phyloP scores from a whole-genome alignment of 2,888 invertebrate genomes.

The Andrena chrysosceles region DNA sequence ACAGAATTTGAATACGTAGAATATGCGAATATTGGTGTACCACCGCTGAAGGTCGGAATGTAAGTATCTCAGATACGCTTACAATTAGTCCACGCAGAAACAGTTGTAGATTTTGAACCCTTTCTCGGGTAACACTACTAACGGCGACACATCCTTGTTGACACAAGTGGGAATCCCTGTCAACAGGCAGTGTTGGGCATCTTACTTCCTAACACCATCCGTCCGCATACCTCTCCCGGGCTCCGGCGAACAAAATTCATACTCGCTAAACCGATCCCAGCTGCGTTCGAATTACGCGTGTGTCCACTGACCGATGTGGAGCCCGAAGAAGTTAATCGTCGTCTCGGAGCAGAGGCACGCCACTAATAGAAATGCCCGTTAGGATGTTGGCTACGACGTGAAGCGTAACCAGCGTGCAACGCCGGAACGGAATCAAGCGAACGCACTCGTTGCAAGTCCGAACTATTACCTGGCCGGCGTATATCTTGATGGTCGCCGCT shows the following conservation, averaged over 20 bases:
- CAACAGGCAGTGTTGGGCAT: too few species aligned
- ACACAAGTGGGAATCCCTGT: too few species aligned
- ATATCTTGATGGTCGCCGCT: constrained; percentile 31
- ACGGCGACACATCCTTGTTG: too few species aligned
- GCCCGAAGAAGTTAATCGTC: constrained; percentile 46
- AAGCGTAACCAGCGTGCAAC: constrained; percentile 50
- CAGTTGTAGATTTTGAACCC: too few species aligned
- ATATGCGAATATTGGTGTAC: too few species aligned
- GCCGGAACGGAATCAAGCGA: constrained; percentile 45
- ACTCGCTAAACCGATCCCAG: constrained; percentile 5
- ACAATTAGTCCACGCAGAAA: too few species aligned
- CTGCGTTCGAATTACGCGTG: constrained; percentile 9
- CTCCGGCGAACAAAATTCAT: neutral
- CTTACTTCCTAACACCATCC: too few species aligned
- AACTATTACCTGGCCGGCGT: constrained; percentile 23
- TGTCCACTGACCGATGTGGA: constrained; percentile 16
- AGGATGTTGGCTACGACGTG: constrained; percentile 49
- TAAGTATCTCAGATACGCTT: too few species aligned
- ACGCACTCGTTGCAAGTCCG: constrained; percentile 6
- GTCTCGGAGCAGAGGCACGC: constrained; percentile 15
- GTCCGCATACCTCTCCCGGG: neutral
- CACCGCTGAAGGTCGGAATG: too few species aligned
- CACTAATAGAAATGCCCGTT: constrained; percentile 57
- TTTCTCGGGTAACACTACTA: too few species aligned
- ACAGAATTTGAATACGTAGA: too few species aligned